Conservation (phyloP, 2,888 invertebrate genomes). For the Coecobrya sp. region DNA sequence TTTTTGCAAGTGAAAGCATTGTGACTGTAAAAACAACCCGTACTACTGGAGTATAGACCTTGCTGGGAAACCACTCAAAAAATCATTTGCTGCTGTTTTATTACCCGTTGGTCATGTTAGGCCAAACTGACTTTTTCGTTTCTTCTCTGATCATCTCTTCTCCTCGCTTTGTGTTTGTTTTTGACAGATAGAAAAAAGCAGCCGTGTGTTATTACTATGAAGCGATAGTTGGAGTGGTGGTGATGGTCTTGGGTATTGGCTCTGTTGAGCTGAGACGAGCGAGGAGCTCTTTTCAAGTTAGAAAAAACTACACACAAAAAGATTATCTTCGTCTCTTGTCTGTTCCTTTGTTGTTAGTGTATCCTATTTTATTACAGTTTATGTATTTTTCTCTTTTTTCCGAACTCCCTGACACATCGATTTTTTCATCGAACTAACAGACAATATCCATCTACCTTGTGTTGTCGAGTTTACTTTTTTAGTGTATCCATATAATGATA, state of each 20-base stretch:
- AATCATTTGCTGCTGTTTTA: constrained; percentile 59
- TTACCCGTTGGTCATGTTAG: constrained; percentile 37
- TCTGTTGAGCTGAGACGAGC: not conserved
- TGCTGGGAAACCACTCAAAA: constrained; percentile 57
- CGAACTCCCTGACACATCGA: constrained; percentile 6
- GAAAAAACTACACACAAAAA: constrained; percentile 44
- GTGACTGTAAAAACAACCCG: not conserved
- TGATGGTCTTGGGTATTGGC: constrained; percentile 10
- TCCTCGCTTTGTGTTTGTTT: constrained; percentile 36
- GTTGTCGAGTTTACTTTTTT: not conserved
- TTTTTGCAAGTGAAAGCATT: constrained; percentile 15
- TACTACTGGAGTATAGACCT: not conserved
- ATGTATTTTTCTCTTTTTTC: not conserved
- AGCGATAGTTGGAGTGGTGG: not conserved
- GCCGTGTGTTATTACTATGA: constrained; percentile 37
- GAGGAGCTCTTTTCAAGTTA: not conserved
- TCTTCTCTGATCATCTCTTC: not conserved
- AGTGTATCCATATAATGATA: not conserved
- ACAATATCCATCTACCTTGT: constrained; percentile 15
- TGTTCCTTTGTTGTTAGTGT: constrained; percentile 37
- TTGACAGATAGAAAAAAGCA: constrained; percentile 53
- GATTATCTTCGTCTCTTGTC: constrained; percentile 25
- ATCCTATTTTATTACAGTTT: constrained; percentile 37
- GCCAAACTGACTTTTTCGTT: not conserved
- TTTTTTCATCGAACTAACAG: constrained; percentile 58